These are phyloP conservation scores for Neodontobutis hainanensis DNA, from an alignment of 2,113 vertebrate genomes.

Conservation along the genomic window DNA sequence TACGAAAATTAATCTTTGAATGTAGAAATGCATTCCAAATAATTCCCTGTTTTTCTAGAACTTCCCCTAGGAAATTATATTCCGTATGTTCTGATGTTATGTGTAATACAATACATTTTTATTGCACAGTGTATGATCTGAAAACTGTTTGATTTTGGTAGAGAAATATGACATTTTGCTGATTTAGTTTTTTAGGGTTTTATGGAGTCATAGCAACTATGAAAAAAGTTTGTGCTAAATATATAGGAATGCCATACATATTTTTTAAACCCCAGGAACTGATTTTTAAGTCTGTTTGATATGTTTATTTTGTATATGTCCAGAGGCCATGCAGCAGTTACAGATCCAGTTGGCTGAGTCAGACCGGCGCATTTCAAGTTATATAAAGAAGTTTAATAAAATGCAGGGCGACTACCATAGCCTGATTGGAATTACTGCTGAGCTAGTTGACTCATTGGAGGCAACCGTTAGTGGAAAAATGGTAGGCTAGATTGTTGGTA, in stretches of 20 bases:
- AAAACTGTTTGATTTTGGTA: too few relatives aligned
- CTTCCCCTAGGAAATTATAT: too few relatives aligned
- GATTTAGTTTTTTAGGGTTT: too few relatives aligned
- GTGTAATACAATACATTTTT: too few relatives aligned
- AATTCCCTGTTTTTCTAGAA: too few relatives aligned
- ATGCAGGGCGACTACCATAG: constrained; percentile 88
- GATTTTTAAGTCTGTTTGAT: neutral
- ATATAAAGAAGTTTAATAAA: constrained; percentile 83
- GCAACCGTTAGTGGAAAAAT: constrained; percentile 91
- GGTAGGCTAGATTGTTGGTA: constrained; percentile 76
- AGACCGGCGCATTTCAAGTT: constrained; percentile 79
- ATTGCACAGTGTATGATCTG: too few relatives aligned
- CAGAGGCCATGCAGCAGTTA: constrained; percentile 84
- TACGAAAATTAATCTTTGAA: too few relatives aligned
- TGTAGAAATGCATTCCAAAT: too few relatives aligned
- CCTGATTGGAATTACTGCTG: constrained; percentile 89
- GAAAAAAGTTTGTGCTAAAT: too few relatives aligned
- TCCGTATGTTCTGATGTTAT: too few relatives aligned
- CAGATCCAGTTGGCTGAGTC: constrained; percentile 87
- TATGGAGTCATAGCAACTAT: too few relatives aligned
- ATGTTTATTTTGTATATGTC: constrained; percentile 17
- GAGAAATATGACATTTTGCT: too few relatives aligned
- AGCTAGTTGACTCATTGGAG: constrained; percentile 93
- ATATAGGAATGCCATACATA: neutral
- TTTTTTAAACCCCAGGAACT: neutral